Conservation (phyloP, 2,888 invertebrate species). For the Drepanosiphum platanoidis region DNA sequence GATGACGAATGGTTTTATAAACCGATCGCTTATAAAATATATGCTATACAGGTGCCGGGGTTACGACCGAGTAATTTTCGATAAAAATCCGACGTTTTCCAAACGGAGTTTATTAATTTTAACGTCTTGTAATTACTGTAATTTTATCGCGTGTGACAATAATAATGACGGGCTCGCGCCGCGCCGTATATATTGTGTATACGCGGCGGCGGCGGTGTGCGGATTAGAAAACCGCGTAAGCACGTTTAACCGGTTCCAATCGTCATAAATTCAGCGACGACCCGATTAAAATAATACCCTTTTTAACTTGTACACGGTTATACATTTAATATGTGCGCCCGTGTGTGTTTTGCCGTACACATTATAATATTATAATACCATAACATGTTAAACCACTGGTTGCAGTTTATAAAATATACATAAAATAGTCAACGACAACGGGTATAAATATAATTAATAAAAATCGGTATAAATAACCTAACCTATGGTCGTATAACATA, state of each 20-base stretch:
- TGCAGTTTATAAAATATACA: conserved; percentile 1
- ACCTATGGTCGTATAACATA: neutral
- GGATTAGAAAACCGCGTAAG: conserved; percentile 8
- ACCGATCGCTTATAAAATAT: too few species aligned
- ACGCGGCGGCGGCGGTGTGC: neutral
- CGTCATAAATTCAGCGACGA: conserved; percentile 13
- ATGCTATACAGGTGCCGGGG: neutral
- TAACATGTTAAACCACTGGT: neutral
- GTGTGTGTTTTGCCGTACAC: neutral
- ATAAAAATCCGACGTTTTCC: neutral
- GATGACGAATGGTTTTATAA: conserved; percentile 16
- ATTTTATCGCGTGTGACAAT: neutral
- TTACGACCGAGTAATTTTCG: neutral
- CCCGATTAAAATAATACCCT: conserved; percentile 20
- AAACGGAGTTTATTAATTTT: conserved; percentile 26
- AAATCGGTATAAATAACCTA: conserved; percentile 28
- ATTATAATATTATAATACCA: neutral
- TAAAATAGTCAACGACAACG: conserved; percentile 10
- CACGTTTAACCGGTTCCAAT: conserved; percentile 44
- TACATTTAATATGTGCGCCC: neutral
- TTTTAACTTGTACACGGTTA: neutral
- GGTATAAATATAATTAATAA: conserved; percentile 26
- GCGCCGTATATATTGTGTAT: neutral
- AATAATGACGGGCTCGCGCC: neutral
- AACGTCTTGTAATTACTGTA: neutral